Evolutionary conservation across 1,140 invertebrate genomes (phyloP), one percentile per base, ranked within the genome.

Genomic region (Sipha flava): DNA sequence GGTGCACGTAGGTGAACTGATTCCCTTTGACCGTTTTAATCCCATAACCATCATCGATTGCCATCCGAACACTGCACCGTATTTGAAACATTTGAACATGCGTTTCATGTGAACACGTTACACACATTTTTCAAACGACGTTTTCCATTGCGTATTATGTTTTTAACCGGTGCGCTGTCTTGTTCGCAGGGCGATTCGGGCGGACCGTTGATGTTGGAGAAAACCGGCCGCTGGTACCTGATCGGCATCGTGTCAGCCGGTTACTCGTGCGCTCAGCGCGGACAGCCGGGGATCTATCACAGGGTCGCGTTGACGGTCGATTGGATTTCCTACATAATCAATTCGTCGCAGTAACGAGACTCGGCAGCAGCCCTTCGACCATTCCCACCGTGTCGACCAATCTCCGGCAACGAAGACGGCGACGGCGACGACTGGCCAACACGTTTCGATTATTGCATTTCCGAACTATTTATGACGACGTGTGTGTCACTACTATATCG

Each of bases 241-340:
- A 93, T 94, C 66, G 93, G 95, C 9, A 94, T 97, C 18, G 95
- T 97, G 2, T 96, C 94, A 12, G 95, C 95, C 5, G 95, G 95
- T 7, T 97, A 96, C 85, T 95, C 93, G 0, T 97, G 95, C 83
- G 95, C 95, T 1, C 94, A 95, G 83, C 88, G 92, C 16, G 94
- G 94, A 1, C 94, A 96, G 85, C 95, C 95, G 0, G 95, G 95
- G 37, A 97, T 97, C 81, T 97, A 97, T 85, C 95, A 97, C 86
- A 89, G 94, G 82, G 94, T 97, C 2, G 93, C 95, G 1, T 93
- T 95, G 85, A 96, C 95, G 1, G 94, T 96, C 6, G 95, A 97
- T 84, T 97, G 95, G 95, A 95, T 97, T 34, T 84, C 84, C 29
- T 84, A 84, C 72, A 83, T 84, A 29, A 83, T 84, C 81, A 84